A percentile compares a stretch with the other conserved stretches of the same genome.
These are phyloP conservation scores for Poecilus cupreus DNA, from an alignment of 2,888 invertebrate genomes.

Conservation along the genomic window DNA sequence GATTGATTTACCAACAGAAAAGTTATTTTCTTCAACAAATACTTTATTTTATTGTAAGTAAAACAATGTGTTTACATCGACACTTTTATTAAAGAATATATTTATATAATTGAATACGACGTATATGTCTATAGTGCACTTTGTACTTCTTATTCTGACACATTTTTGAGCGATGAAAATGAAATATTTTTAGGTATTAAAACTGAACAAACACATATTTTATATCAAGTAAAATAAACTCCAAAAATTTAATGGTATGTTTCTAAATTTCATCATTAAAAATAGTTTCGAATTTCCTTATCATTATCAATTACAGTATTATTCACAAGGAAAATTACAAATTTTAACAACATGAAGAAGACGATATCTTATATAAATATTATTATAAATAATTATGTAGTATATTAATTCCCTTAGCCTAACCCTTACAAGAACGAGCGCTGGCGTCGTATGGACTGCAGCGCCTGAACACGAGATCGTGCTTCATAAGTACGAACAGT, in stretches of 20 bases:
- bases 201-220: background rate
- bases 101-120: constrained; percentile 27
- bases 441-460: background rate
- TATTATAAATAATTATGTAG: constrained; percentile 8
- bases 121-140: constrained; percentile 40
- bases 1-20: constrained; percentile 5
- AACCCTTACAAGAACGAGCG: constrained; percentile 13
- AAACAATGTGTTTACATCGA: constrained; percentile 19
- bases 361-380: constrained; percentile 46
- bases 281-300: constrained; percentile 39
- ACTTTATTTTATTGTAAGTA: constrained; percentile 32
- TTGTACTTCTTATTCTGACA: constrained; percentile 46
- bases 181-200: background rate
- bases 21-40: constrained; percentile 18
- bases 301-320: constrained; percentile 29
- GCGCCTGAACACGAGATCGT: constrained; percentile 35
- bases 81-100: constrained; percentile 3
- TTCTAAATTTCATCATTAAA: constrained; percentile 3
- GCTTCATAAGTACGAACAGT: constrained; percentile 43
- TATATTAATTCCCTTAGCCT: constrained; percentile 3
- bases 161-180: constrained; percentile 30
- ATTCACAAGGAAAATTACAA: constrained; percentile 45
- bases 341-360: constrained; percentile 47
- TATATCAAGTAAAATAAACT: too few species aligned
- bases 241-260: background rate